A percentile compares a stretch with the other conserved stretches of the same genome.
These are phyloP conservation scores for Danio choprae DNA, from an alignment of 2,797 vertebrate species.

Conservation along the genomic window DNA sequence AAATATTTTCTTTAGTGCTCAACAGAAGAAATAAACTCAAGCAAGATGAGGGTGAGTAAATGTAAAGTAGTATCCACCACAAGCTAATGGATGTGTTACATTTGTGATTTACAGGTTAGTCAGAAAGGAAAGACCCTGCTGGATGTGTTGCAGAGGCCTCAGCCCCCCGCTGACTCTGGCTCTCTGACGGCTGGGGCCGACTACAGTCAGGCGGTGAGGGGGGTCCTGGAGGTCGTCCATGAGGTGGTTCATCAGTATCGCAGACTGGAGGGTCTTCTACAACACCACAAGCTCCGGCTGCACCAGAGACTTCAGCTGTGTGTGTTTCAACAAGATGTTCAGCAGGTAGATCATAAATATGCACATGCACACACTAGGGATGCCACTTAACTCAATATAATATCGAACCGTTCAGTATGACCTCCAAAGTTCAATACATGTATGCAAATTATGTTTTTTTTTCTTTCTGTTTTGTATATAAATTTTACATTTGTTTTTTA, in stretches of 20 bases:
- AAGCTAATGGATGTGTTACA: no score
- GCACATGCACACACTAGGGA: not conserved
- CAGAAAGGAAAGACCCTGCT: slow-evolving; percentile 94
- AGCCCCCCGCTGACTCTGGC: slow-evolving; percentile 84
- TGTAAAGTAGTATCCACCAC: no score
- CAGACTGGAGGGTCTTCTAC: slow-evolving; percentile 91
- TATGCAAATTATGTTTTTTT: no score
- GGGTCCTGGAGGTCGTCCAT: slow-evolving; percentile 93
- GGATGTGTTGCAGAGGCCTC: slow-evolving; percentile 91
- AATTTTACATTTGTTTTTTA: no score
- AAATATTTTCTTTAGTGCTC: no score
- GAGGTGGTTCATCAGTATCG: slow-evolving; percentile 90
- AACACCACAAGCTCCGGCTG: slow-evolving; percentile 94
- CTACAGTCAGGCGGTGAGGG: slow-evolving; percentile 90
- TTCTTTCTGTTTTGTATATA: no score
- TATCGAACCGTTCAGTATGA: no score
- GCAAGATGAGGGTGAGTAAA: no score
- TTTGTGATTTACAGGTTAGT: slow-evolving; percentile 84
- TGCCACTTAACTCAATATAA: no score
- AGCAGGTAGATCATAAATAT: slow-evolving; percentile 82
- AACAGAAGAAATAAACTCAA: no score
- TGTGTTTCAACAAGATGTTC: slow-evolving; percentile 97
- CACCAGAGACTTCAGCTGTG: slow-evolving; percentile 97
- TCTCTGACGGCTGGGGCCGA: slow-evolving; percentile 88
- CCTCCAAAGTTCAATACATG: no score